Conservation (phyloP, 2,888 invertebrate species). For the Cerastoderma edule region DNA sequence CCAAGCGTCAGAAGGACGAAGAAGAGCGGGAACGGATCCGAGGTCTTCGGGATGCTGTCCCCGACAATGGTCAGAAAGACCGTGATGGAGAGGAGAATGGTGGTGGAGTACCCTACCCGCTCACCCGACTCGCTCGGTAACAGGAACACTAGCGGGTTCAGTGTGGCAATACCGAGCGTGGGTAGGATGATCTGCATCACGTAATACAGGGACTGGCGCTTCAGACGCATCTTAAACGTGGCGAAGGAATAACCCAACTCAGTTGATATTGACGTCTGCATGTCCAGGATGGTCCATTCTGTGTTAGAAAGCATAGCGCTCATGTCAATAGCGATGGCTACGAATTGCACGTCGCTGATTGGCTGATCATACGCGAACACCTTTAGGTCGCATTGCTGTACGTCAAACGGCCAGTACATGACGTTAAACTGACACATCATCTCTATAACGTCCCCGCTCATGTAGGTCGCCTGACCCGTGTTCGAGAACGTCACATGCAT, state of each 20-base stretch:
- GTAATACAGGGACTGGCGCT: conserved; percentile 8
- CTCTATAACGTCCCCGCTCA: conserved; percentile 21
- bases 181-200: conserved; percentile 18
- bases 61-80: conserved; percentile 18
- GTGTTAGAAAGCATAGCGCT: not conserved
- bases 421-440: conserved; percentile 38
- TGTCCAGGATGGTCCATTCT: conserved; percentile 15
- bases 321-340: not conserved
- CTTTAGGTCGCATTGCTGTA: conserved; percentile 34
- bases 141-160: conserved; percentile 17
- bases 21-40: conserved; percentile 5
- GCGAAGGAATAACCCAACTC: not conserved
- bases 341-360: not conserved
- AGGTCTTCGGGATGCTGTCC: conserved; percentile 11
- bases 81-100: conserved; percentile 15
- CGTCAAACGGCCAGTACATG: conserved; percentile 53
- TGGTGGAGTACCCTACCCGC: conserved; percentile 18
- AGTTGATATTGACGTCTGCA: not conserved
- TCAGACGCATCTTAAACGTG: conserved; percentile 2
- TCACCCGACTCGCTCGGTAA: conserved; percentile 26
- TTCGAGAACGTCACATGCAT: conserved; percentile 18
- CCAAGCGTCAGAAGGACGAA: not conserved
- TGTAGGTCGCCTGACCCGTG: conserved; percentile 22
- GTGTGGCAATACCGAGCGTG: not conserved
- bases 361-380: conserved; percentile 21